Percentiles rank a stretch among this genome's conserved stretches.
Evolutionary conservation across 1,140 invertebrate genomes (phyloP).

Genomic region (Pseudomyrmex gracilis): DNA sequence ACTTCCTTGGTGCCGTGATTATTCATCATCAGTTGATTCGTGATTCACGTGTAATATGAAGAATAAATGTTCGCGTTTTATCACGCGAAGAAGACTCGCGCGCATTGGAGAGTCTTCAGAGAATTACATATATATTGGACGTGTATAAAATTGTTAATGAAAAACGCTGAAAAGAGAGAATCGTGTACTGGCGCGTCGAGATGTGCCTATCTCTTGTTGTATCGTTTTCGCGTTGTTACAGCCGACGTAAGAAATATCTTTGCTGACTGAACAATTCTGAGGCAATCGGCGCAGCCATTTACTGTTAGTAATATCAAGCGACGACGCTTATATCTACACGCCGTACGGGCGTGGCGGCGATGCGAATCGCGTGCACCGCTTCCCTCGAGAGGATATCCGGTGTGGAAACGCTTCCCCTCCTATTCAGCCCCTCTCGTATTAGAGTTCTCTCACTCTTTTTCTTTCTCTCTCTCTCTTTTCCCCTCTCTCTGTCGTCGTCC

Average conservation of each 20-base stretch:
- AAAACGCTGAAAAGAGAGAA: background rate
- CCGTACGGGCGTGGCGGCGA: conserved; percentile 69
- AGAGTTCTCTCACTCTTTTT: conserved; percentile 1
- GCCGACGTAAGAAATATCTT: conserved; percentile 26
- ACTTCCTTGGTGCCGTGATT: conserved; percentile 7
- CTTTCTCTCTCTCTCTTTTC: conserved; percentile 3
- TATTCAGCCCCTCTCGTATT: conserved; percentile 64
- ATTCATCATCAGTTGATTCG: conserved; percentile 40
- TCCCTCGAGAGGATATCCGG: conserved; percentile 83
- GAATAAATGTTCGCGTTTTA: conserved; percentile 2
- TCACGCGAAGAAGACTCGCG: background rate
- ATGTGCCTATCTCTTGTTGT: background rate
- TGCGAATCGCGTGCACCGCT: conserved; percentile 80
- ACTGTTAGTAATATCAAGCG: conserved; percentile 52
- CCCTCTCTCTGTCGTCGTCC: background rate
- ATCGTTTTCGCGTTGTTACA: background rate
- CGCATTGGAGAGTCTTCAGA: background rate
- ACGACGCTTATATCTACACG: conserved; percentile 58
- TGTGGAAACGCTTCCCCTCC: conserved; percentile 82
- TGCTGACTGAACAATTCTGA: conserved; percentile 42
- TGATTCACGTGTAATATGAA: conserved; percentile 32
- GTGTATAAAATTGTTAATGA: too few relatives aligned
- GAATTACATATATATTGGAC: background rate
- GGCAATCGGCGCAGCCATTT: conserved; percentile 49
- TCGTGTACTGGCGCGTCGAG: background rate